Evolutionary conservation across 2,888 invertebrate species (phyloP), one percentile per base, ranked within the genome.

Genomic region (Panopea generosa): DNA sequence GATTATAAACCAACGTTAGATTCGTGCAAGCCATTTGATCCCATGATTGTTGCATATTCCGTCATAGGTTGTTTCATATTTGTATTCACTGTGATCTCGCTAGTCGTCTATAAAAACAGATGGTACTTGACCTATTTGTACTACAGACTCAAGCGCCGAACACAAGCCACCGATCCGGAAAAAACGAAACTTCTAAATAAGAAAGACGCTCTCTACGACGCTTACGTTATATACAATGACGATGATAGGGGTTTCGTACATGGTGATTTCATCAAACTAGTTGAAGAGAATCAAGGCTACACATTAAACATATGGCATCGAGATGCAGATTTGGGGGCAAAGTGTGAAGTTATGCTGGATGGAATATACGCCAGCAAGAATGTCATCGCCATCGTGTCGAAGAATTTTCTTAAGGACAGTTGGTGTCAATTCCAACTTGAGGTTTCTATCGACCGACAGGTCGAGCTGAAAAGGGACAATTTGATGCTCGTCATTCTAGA

Each of bases 351-450:
- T 14, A 77, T 79, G 18, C 47, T 65, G 9, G 61, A 69, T 11
- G 75, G 57, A 14, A 77, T 83, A 14, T 53, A 79, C 22, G 49
- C 53, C 1, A 77, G 79, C 43, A 61, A 60, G 11, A 50, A 63
- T 16, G 59, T 80, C 18, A 50, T 79, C 2, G 55, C 72, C 7
- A 22, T 83, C 20, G 55, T 83, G 24, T 80, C 83, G 0, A 60
- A 68, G 14, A 53, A 61, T 43, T 80, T 83, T 45, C 50, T 75
- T 16, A 74, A 66, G 27, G 56, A 73, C 38, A 57, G 68, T 7
- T 82, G 79, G 78, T 82, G 82, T 67, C 52, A 73, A 16, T 82
- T 82, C 61, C 72, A 82, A 49, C 24, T 82, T 9, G 59, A 52
- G 14, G 38, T 83, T 7, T 53, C 72, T 11, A 14, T 72, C 24